A percentile compares a stretch with the other conserved stretches of the same genome.
Evolutionary conservation across 2,113 vertebrate species (phyloP).

Genomic region (Cavia aperea): DNA sequence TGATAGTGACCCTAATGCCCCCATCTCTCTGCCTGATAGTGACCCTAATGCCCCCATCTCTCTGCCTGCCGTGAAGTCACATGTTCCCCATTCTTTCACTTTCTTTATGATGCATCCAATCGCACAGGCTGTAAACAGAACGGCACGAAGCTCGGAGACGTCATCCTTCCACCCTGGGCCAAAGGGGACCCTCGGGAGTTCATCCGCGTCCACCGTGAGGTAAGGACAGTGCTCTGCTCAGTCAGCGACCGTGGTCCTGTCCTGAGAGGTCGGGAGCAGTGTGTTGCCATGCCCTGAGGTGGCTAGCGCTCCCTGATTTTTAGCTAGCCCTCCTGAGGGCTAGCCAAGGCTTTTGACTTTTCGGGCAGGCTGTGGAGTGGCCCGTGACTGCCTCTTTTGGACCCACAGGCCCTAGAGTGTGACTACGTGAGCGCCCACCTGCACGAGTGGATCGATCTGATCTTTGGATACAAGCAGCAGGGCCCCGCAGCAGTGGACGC

Average conservation of each 20-base stretch:
- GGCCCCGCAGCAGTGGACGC: conserved; percentile 95
- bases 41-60: not conserved
- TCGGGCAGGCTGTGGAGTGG: not conserved
- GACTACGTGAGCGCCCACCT: conserved; percentile 97
- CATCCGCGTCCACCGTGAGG: conserved; percentile 97
- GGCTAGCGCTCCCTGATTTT: not conserved
- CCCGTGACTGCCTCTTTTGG: not conserved
- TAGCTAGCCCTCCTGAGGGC: not conserved
- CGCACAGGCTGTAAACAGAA: conserved; percentile 93
- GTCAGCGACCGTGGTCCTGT: no score
- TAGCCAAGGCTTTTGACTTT: not conserved
- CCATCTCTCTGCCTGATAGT: not conserved
- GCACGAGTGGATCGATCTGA: conserved; percentile 98
- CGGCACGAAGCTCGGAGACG: conserved; percentile 92
- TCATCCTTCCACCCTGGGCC: conserved; percentile 95
- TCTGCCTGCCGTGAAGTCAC: not conserved
- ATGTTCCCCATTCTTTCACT: not conserved
- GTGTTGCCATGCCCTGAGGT: not conserved
- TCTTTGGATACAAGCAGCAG: conserved; percentile 98
- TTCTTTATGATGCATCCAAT: not conserved
- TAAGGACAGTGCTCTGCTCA: conserved; percentile 55
- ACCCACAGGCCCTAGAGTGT: conserved; percentile 91
- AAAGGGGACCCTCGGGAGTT: conserved; percentile 98
- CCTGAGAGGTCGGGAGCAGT: not conserved
- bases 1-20: not conserved